phyloP scores from a whole-genome alignment of 1,140 invertebrate genomes.

The Drosophila prosaltans region DNA sequence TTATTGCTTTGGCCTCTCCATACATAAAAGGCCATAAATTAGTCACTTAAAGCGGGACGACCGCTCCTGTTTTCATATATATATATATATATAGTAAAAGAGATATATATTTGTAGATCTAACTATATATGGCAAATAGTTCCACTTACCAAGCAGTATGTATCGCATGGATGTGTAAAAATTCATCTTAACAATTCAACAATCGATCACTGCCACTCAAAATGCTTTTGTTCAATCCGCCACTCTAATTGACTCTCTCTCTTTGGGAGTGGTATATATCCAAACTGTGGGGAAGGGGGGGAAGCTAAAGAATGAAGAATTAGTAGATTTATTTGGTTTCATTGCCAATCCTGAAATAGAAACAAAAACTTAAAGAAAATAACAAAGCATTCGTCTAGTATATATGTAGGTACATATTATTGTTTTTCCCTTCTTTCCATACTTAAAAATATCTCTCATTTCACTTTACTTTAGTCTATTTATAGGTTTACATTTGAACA shows the following conservation, averaged over 20 bases:
- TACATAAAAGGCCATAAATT: constrained; percentile 80
- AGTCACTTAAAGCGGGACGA: constrained; percentile 69
- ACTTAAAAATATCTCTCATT: background rate
- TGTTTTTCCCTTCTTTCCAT: too few relatives aligned
- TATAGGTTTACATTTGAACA: background rate
- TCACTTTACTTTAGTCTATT: background rate
- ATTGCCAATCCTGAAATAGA: too few relatives aligned
- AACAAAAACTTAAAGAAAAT: too few relatives aligned
- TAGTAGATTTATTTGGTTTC: too few relatives aligned
- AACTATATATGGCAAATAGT: constrained; percentile 68
- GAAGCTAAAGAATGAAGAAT: too few relatives aligned
- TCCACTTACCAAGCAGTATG: constrained; percentile 31
- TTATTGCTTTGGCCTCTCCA: constrained; percentile 57
- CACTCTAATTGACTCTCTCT: constrained; percentile 21
- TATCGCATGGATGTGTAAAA: constrained; percentile 46
- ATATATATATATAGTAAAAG: background rate
- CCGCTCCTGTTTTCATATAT: constrained; percentile 44
- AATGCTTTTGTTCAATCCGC: constrained; percentile 53
- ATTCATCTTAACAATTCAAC: constrained; percentile 52
- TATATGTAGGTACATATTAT: too few relatives aligned
- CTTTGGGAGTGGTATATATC: background rate
- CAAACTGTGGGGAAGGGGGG: too few relatives aligned
- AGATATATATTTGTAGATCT: constrained; percentile 44
- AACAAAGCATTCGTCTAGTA: too few relatives aligned
- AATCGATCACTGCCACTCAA: constrained; percentile 63